Percentiles rank a stretch among this genome's conserved stretches.
Conservation (phyloP, 2,888 invertebrate species). For the Subacronicta megacephala region DNA sequence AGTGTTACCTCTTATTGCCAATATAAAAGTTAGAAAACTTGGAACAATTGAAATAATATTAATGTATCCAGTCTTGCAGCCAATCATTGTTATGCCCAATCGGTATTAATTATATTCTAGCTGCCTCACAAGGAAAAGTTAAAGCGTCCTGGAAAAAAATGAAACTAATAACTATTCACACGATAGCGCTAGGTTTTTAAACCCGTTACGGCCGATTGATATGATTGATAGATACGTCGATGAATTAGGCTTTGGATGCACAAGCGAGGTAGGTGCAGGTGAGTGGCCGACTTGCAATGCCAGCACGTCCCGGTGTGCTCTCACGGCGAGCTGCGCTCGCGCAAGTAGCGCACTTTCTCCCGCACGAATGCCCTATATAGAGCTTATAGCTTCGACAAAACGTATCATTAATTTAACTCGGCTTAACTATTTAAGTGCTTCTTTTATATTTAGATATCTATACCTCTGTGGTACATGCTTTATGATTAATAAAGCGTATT, state of each 20-base stretch:
- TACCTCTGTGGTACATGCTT: not conserved
- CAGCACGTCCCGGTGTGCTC: constrained; percentile 73
- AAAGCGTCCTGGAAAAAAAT: constrained; percentile 9
- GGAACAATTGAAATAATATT: constrained; percentile 2
- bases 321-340: constrained; percentile 70
- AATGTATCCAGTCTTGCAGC: too few relatives aligned
- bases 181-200: constrained; percentile 17
- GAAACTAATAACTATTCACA: constrained; percentile 10
- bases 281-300: constrained; percentile 61
- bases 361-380: constrained; percentile 80
- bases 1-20: constrained; percentile 20
- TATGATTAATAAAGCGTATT: not conserved
- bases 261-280: constrained; percentile 31
- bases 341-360: constrained; percentile 77
- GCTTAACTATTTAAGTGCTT: not conserved
- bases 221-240: constrained; percentile 46
- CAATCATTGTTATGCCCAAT: too few relatives aligned
- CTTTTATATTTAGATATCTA: not conserved
- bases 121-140: not conserved
- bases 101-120: not conserved
- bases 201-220: constrained; percentile 30
- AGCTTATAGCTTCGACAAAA: constrained; percentile 67
- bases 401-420: constrained; percentile 62
- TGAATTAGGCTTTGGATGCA: constrained; percentile 24
- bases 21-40: constrained; percentile 19